Evolutionary conservation across 2,888 invertebrate genomes (phyloP).

Genomic region (Tethea ocularis): DNA sequence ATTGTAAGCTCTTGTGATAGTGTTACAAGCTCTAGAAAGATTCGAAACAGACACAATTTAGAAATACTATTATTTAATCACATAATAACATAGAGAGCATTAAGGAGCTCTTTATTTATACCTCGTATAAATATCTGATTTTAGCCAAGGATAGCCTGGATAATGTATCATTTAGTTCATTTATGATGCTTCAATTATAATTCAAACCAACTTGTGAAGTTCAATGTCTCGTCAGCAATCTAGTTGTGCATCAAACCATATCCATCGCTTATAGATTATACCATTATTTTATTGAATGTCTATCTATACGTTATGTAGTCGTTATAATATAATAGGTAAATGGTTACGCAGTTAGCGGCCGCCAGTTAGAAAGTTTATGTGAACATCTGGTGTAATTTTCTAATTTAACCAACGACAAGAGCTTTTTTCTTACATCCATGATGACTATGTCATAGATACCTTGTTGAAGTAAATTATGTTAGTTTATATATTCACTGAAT

Average conservation of each 20-base stretch:
- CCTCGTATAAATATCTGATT: too few relatives aligned
- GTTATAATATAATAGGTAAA: conserved; percentile 68
- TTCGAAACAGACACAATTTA: not conserved
- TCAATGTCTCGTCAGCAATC: not conserved
- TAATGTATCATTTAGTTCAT: not conserved
- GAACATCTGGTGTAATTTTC: conserved; percentile 69
- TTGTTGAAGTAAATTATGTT: conserved; percentile 12
- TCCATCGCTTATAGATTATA: conserved; percentile 32
- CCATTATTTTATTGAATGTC: conserved; percentile 38
- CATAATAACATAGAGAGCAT: not conserved
- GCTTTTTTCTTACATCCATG: conserved; percentile 43
- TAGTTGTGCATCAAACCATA: not conserved
- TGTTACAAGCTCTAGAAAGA: not conserved
- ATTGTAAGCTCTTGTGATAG: not conserved
- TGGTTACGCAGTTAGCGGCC: conserved; percentile 66
- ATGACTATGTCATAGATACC: conserved; percentile 17
- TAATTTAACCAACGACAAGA: conserved; percentile 47
- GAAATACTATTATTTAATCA: too few relatives aligned
- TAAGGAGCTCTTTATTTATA: not conserved
- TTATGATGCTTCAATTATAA: not conserved
- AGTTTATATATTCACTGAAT: not conserved
- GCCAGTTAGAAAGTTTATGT: conserved; percentile 67
- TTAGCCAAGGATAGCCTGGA: too few relatives aligned
- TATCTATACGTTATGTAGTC: conserved; percentile 54
- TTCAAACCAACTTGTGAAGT: not conserved